These are phyloP conservation scores for Ischnus inquisitorius DNA, from an alignment of 2,888 invertebrate genomes.

Conservation along the genomic window DNA sequence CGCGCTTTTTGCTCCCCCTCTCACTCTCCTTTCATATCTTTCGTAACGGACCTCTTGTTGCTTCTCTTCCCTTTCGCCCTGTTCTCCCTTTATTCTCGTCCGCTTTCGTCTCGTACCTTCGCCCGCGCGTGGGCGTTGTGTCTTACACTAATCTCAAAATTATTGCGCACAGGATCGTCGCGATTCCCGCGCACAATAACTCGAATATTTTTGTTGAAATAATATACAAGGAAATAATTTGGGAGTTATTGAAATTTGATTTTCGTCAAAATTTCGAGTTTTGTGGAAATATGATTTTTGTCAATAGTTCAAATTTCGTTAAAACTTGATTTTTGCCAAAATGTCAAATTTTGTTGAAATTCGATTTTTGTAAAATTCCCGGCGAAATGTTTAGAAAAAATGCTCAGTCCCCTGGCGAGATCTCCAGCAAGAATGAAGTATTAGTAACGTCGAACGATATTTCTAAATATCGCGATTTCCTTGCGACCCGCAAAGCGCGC, in stretches of 20 bases:
- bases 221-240: too few species aligned
- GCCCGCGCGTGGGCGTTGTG: background rate
- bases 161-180: background rate
- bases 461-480: conserved; percentile 18
- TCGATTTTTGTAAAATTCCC: too few species aligned
- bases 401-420: too few species aligned
- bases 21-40: conserved; percentile 28
- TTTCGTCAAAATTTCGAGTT: too few species aligned
- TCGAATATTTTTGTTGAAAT: background rate
- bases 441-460: background rate
- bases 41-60: conserved; percentile 25
- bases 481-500: background rate
- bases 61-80: conserved; percentile 20
- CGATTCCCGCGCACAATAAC: background rate
- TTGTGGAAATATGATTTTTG: too few species aligned
- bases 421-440: too few species aligned
- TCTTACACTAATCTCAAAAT: background rate
- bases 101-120: background rate
- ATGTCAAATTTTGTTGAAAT: too few species aligned
- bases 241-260: too few species aligned
- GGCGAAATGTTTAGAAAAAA: too few species aligned
- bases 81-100: conserved; percentile 13
- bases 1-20: conserved; percentile 12
- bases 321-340: too few species aligned
- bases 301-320: too few species aligned